These are phyloP conservation scores for Antrozous pallidus DNA, from an alignment of 2,797 vertebrate genomes.

Conservation along the genomic window DNA sequence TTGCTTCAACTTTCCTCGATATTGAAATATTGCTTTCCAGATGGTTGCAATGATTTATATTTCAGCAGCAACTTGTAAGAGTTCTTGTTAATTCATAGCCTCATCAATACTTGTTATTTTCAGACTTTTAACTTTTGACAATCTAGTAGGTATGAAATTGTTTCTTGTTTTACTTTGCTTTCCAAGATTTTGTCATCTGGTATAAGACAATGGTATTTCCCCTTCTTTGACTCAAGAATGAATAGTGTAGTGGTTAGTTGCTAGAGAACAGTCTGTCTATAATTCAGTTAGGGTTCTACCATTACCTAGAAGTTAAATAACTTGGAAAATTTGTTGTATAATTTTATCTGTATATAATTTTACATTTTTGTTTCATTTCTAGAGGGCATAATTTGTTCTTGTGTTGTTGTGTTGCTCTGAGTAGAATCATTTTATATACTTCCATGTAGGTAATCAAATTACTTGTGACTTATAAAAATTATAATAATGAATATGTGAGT, in stretches of 20 bases:
- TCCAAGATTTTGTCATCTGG: not conserved
- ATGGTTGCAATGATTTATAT: not conserved
- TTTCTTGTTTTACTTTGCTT: not conserved
- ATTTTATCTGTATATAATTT: not conserved
- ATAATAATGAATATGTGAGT: not conserved
- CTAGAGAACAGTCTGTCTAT: not conserved
- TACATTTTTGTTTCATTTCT: not conserved
- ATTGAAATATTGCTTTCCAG: not conserved
- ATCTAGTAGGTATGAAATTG: not conserved
- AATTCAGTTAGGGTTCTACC: not conserved
- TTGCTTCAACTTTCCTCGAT: not conserved
- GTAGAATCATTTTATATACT: not conserved
- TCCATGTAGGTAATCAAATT: not conserved
- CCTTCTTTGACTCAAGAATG: not conserved
- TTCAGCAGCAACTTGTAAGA: not conserved
- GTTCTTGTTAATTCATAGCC: not conserved
- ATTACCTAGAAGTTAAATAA: not conserved
- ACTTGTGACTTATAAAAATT: not conserved
- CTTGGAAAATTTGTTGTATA: not conserved
- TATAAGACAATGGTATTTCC: not conserved
- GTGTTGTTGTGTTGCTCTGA: not conserved
- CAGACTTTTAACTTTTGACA: not conserved
- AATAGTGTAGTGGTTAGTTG: not conserved
- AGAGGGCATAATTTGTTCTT: not conserved
- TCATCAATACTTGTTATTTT: not conserved